phyloP scores from a whole-genome alignment of 1,140 invertebrate species.

The Bombus difficillimus region DNA sequence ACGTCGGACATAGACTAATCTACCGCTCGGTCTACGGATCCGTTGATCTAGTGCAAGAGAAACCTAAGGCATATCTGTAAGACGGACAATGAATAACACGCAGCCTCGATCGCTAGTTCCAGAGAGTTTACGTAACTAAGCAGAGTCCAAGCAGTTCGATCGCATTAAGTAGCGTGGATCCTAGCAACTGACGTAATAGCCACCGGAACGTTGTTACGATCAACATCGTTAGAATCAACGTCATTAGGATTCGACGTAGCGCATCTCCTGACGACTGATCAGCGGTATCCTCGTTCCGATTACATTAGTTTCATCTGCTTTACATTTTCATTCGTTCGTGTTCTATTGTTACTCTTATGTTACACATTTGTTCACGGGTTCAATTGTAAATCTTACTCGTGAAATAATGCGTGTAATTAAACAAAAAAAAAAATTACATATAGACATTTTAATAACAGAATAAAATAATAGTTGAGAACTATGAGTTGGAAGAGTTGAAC shows the following conservation, averaged over 20 bases:
- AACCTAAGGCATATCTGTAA: constrained; percentile 56
- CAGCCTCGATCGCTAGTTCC: constrained; percentile 27
- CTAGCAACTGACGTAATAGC: constrained; percentile 8
- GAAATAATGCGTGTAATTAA: no score
- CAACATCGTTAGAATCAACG: background rate
- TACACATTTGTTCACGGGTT: background rate
- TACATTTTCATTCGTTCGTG: background rate
- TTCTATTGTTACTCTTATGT: background rate
- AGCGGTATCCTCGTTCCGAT: background rate
- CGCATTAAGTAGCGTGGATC: constrained; percentile 22
- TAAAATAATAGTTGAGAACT: no score
- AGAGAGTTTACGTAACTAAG: constrained; percentile 40
- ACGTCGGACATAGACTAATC: constrained; percentile 68
- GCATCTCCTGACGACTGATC: background rate
- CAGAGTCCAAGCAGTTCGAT: constrained; percentile 8
- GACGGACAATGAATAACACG: constrained; percentile 61
- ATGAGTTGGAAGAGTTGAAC: no score
- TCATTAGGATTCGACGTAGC: background rate
- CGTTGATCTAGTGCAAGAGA: constrained; percentile 60
- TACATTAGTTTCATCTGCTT: background rate
- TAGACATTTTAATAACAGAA: no score
- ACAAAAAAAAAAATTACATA: no score
- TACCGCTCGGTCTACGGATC: constrained; percentile 50
- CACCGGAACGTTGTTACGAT: background rate
- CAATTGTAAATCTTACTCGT: no score